Evolutionary conservation across 2,113 vertebrate genomes (phyloP).

Genomic region (Apistogramma diplotaenia): DNA sequence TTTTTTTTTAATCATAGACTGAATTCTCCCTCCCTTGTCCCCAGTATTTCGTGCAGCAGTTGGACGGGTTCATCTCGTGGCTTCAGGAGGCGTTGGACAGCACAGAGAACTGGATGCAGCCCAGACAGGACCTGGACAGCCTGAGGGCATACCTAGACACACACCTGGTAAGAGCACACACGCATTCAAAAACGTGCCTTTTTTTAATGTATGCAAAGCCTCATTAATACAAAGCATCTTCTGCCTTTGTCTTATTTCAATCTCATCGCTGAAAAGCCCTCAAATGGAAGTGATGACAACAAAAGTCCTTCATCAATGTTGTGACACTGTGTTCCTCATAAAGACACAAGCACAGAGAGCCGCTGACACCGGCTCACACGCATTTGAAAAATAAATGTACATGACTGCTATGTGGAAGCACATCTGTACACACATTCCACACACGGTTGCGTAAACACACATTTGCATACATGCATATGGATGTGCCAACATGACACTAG

Average conservation of each 20-base stretch:
- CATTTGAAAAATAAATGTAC: not conserved
- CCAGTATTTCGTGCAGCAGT: conserved; percentile 91
- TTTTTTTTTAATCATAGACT: not conserved
- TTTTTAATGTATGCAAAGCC: not conserved
- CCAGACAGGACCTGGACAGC: conserved; percentile 86
- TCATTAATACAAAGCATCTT: not conserved
- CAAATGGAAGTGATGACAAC: not conserved
- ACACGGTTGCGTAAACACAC: not conserved
- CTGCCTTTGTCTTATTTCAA: too few relatives aligned
- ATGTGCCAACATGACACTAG: not conserved
- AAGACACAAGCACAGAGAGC: conserved; percentile 19
- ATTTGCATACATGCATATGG: conserved; percentile 33
- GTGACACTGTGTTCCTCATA: not conserved
- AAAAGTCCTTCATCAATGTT: not conserved
- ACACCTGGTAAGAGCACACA: conserved; percentile 86
- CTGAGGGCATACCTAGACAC: conserved; percentile 95
- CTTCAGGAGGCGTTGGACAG: conserved; percentile 92
- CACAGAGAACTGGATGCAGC: conserved; percentile 95
- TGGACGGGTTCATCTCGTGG: conserved; percentile 97
- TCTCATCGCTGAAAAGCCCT: not conserved
- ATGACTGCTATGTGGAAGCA: not conserved
- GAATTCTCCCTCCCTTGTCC: not conserved
- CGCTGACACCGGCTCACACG: not conserved
- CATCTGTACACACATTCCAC: not conserved
- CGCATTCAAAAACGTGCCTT: conserved; percentile 58